A percentile compares a stretch with the other conserved stretches of the same genome.
These are phyloP conservation scores for Caradrina clavipalpis DNA, from an alignment of 2,888 invertebrate genomes.

Conservation along the genomic window DNA sequence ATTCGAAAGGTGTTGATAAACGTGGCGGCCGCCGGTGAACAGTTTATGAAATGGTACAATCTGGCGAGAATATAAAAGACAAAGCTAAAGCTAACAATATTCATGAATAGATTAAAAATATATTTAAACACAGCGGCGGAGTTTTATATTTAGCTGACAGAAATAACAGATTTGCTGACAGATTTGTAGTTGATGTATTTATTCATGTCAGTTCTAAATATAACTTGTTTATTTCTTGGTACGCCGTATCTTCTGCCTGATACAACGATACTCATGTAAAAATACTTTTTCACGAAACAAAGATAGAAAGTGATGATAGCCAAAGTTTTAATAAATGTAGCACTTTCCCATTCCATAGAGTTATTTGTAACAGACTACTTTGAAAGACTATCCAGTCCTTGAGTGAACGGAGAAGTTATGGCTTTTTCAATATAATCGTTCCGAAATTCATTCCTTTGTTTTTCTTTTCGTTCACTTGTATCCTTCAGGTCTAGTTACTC, in stretches of 20 bases:
- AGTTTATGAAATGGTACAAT: neutral
- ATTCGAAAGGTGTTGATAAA: slow-evolving; percentile 6
- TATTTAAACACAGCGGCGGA: slow-evolving; percentile 11
- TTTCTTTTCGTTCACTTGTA: neutral
- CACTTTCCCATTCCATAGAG: slow-evolving; percentile 18
- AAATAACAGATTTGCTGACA: slow-evolving; percentile 44
- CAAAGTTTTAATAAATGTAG: slow-evolving; percentile 30
- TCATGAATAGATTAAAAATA: slow-evolving; percentile 22
- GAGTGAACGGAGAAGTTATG: neutral
- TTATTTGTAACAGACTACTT: neutral
- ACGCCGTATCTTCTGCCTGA: slow-evolving; percentile 29
- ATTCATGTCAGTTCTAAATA: slow-evolving; percentile 48
- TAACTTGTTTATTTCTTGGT: slow-evolving; percentile 47
- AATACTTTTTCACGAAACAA: slow-evolving; percentile 25
- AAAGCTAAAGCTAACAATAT: slow-evolving; percentile 21
- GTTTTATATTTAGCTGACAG: slow-evolving; percentile 49
- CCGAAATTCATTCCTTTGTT: neutral
- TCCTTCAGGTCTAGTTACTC: neutral
- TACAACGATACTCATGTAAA: slow-evolving; percentile 21
- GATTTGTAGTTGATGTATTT: slow-evolving; percentile 47
- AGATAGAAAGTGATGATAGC: slow-evolving; percentile 33
- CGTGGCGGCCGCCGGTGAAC: neutral
- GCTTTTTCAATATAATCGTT: neutral
- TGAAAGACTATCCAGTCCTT: neutral
- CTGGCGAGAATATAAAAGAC: neutral